These are phyloP conservation scores for Eolophus roseicapilla DNA, from an alignment of 2,113 vertebrate species.

Conservation along the genomic window DNA sequence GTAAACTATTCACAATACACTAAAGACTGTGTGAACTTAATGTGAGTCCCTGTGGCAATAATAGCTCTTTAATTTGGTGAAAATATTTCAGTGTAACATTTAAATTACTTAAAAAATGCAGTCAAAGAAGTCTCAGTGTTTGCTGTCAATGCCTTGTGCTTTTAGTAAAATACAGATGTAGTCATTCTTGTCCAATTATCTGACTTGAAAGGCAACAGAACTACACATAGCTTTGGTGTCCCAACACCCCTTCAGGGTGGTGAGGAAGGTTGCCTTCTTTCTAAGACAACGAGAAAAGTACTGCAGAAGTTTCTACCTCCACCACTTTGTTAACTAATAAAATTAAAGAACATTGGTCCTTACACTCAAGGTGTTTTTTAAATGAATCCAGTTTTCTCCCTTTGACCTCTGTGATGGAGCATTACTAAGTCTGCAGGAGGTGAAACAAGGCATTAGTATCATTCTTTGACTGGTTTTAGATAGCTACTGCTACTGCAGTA, in stretches of 20 bases:
- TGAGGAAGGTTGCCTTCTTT: neutral
- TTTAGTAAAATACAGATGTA: neutral
- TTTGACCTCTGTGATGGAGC: neutral
- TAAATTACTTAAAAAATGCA: neutral
- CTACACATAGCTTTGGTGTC: neutral
- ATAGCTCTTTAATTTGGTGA: neutral
- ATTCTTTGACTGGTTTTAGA: neutral
- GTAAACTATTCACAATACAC: neutral
- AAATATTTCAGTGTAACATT: neutral
- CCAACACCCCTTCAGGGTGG: fast-evolving
- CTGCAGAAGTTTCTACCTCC: neutral
- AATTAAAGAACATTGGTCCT: neutral
- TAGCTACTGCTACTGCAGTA: neutral
- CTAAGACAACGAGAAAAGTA: neutral
- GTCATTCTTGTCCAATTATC: neutral
- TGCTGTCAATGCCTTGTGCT: neutral
- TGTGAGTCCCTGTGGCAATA: neutral
- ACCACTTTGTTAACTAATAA: neutral
- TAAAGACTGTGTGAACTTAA: neutral
- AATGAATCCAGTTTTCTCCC: neutral
- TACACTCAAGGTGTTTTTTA: neutral
- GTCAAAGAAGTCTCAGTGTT: neutral
- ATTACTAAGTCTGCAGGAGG: neutral
- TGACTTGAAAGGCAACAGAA: neutral
- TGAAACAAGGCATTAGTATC: neutral